Percentiles rank a stretch among this genome's conserved stretches.
Evolutionary conservation across 2,888 invertebrate species (phyloP).

Genomic region (Protonemura montana): DNA sequence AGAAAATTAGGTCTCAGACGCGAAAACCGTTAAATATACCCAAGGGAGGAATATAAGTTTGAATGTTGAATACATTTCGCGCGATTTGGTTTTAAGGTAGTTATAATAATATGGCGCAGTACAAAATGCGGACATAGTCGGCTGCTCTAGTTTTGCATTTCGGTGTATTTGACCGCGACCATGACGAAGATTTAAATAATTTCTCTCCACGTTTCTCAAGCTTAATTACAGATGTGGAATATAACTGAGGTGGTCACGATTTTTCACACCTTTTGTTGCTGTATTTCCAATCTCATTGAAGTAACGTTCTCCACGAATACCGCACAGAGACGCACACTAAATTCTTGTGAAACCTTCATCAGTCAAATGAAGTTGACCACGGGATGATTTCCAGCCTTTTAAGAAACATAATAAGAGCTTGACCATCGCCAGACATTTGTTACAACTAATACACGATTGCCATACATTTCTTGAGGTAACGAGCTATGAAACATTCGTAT

Average conservation of each 20-base stretch:
- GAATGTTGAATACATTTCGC: too few species aligned
- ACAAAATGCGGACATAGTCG: background rate
- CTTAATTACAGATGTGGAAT: background rate
- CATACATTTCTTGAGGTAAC: background rate
- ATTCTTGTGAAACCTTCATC: background rate
- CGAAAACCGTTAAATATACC: background rate
- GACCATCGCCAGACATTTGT: too few species aligned
- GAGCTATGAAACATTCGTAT: background rate
- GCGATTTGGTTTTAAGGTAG: too few species aligned
- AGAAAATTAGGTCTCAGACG: background rate
- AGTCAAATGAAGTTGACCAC: background rate
- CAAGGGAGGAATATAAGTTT: background rate
- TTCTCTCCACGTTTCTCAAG: background rate
- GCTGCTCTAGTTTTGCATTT: background rate
- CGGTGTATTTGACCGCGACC: background rate
- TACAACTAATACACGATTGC: background rate
- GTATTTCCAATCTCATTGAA: background rate
- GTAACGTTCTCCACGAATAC: background rate
- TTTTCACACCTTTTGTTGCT: background rate
- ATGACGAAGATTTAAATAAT: slow-evolving; percentile 7
- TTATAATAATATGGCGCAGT: background rate
- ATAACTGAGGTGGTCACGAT: background rate
- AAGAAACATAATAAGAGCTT: too few species aligned
- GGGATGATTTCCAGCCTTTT: background rate
- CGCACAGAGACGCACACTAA: background rate